These are phyloP conservation scores for Thereva nobilitata DNA, from an alignment of 2,888 invertebrate species.

Conservation along the genomic window DNA sequence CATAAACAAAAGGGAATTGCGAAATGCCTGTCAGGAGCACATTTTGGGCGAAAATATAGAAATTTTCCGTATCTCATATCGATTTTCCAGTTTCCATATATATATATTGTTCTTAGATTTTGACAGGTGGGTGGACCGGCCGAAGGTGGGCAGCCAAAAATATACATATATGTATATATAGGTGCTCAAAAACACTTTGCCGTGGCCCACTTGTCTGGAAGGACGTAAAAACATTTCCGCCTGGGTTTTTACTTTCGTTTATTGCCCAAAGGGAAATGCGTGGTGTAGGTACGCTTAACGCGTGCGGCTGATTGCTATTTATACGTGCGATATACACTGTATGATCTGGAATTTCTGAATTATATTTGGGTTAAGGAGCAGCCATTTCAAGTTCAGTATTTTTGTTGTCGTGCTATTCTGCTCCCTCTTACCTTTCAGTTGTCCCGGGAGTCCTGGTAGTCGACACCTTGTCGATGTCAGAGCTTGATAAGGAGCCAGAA, in stretches of 20 bases:
- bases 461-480: too few species aligned
- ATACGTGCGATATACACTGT: not conserved
- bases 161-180: too few species aligned
- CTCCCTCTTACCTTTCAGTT: too few species aligned
- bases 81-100: slow-evolving; percentile 15
- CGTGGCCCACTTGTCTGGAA: too few species aligned
- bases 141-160: too few species aligned
- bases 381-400: not conserved
- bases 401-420: not conserved
- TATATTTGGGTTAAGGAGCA: slow-evolving; percentile 5
- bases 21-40: not conserved
- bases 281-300: not conserved
- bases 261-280: slow-evolving; percentile 1
- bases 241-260: slow-evolving; percentile 10
- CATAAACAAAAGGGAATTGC: slow-evolving; percentile 9
- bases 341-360: not conserved
- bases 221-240: slow-evolving; percentile 11
- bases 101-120: slow-evolving; percentile 6
- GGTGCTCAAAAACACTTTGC: too few species aligned
- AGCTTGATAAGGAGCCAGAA: not conserved
- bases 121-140: not conserved
- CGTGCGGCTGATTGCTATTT: slow-evolving; percentile 8
- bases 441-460: too few species aligned
- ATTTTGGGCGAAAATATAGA: slow-evolving; percentile 17
- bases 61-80: slow-evolving; percentile 16